Evolutionary conservation across 2,113 vertebrate species (phyloP).

Genomic region (Raja brachyura): DNA sequence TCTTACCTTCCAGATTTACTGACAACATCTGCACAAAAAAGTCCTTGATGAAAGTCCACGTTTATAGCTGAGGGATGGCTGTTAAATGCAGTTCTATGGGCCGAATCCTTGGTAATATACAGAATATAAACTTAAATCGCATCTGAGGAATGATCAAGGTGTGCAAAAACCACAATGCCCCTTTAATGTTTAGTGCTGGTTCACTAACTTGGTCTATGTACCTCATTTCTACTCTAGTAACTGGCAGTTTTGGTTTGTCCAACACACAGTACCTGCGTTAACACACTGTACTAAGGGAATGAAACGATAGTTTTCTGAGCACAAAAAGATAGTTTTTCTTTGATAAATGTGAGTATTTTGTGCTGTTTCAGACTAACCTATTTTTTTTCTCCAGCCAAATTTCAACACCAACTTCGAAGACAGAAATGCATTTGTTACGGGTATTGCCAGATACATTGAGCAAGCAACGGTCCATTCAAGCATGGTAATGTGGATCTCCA

Average conservation of each 20-base stretch:
- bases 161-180: not conserved
- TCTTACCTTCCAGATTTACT: too few species aligned
- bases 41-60: not conserved
- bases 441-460: slow-evolving; percentile 95
- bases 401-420: slow-evolving; percentile 99
- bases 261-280: not conserved
- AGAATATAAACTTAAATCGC: too few species aligned
- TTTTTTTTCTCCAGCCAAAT: slow-evolving; percentile 69
- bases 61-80: not conserved
- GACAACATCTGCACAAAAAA: too few species aligned
- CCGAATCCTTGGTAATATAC: too few species aligned
- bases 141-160: too few species aligned
- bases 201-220: not conserved
- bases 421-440: slow-evolving; percentile 94
- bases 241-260: too few species aligned
- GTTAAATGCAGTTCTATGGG: not conserved
- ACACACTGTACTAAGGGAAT: too few species aligned
- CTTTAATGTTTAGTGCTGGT: not conserved
- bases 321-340: not conserved
- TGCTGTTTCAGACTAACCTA: not conserved
- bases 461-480: slow-evolving; percentile 93
- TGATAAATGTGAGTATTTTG: too few species aligned
- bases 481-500: slow-evolving; percentile 67
- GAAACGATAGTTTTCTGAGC: not conserved
- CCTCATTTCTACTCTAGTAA: not conserved